Conservation (phyloP, 2,113 vertebrate species). For the Choloepus hoffmanni region DNA sequence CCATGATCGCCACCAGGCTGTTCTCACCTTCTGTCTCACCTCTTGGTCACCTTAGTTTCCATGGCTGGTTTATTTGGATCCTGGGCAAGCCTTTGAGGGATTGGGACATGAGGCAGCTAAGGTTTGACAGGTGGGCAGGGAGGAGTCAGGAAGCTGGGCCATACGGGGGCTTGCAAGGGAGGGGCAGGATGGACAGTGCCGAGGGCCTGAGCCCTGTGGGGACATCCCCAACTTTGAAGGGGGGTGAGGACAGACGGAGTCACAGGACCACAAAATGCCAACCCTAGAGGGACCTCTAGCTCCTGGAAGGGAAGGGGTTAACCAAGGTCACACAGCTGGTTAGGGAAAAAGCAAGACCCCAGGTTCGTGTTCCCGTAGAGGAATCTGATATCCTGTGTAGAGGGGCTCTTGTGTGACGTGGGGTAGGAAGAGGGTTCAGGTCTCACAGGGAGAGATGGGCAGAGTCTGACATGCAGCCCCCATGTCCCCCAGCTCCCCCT, state of each 20-base stretch:
- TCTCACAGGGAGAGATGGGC: too few relatives aligned
- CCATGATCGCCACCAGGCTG: neutral
- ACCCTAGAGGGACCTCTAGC: too few relatives aligned
- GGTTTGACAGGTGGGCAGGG: neutral
- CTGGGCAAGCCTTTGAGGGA: neutral
- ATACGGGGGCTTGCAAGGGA: too few relatives aligned
- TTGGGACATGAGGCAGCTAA: neutral
- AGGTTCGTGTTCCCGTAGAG: accelerated
- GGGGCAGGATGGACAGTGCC: neutral
- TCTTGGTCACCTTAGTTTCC: neutral
- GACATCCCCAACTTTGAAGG: neutral
- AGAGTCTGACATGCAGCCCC: neutral
- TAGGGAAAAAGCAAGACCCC: neutral
- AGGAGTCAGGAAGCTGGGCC: neutral
- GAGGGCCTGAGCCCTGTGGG: neutral
- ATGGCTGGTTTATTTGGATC: too few relatives aligned
- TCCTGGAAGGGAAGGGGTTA: neutral
- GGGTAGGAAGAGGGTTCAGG: neutral
- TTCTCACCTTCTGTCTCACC: neutral
- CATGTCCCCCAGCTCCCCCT: neutral
- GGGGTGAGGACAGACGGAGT: neutral
- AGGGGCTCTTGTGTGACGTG: neutral
- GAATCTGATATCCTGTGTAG: neutral
- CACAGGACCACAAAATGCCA: neutral
- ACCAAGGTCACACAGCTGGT: neutral